A percentile compares a stretch with the other conserved stretches of the same genome.
Evolutionary conservation across 2,888 invertebrate genomes (phyloP).

Genomic region (Unio delphinus): DNA sequence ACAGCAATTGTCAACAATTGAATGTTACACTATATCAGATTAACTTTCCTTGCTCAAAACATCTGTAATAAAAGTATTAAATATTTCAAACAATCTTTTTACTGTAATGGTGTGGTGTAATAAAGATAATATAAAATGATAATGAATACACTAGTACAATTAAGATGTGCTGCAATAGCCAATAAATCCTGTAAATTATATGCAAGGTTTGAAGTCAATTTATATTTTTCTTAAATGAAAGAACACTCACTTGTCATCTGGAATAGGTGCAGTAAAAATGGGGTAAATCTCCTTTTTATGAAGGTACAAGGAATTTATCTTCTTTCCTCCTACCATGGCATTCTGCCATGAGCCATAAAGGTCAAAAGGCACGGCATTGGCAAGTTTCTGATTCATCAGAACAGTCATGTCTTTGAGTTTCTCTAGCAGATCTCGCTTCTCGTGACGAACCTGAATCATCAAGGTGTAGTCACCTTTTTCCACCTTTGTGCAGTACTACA

Average conservation of each 20-base stretch:
- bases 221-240: slow-evolving; percentile 48
- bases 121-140: too few relatives aligned
- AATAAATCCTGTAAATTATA: too few relatives aligned
- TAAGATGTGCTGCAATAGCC: too few relatives aligned
- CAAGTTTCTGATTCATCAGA: slow-evolving; percentile 83
- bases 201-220: too few relatives aligned
- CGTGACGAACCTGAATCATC: slow-evolving; percentile 90
- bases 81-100: too few relatives aligned
- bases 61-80: too few relatives aligned
- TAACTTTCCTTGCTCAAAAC: too few relatives aligned
- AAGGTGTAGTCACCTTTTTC: slow-evolving; percentile 96
- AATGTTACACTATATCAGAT: too few relatives aligned
- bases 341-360: slow-evolving; percentile 81
- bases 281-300: slow-evolving; percentile 79
- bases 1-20: too few relatives aligned
- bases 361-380: slow-evolving; percentile 82
- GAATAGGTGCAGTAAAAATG: slow-evolving; percentile 84
- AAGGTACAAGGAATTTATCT: slow-evolving; percentile 77
- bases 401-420: slow-evolving; percentile 84
- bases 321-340: slow-evolving; percentile 83
- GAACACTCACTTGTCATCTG: slow-evolving; percentile 85
- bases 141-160: too few relatives aligned
- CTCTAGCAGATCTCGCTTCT: slow-evolving; percentile 87
- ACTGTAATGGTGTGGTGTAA: too few relatives aligned
- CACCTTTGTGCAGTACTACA: slow-evolving; percentile 86